These are phyloP conservation scores for Oedothorax gibbosus DNA, from an alignment of 1,140 invertebrate species.

Conservation along the genomic window DNA sequence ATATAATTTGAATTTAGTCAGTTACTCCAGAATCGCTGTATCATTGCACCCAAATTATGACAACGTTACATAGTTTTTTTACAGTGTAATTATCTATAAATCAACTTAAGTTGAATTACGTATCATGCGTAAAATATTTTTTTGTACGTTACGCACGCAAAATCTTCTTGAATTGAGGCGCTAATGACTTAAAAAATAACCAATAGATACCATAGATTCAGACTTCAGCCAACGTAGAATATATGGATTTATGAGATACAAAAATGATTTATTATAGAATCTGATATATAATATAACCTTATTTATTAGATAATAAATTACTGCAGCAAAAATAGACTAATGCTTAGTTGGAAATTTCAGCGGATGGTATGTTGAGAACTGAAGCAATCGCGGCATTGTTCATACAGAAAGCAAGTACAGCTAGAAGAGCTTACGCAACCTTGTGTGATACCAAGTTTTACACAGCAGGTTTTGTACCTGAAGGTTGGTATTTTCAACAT, in stretches of 20 bases:
- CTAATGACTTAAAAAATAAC: neutral
- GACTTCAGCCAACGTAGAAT: neutral
- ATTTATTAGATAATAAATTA: neutral
- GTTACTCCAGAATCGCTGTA: too few relatives aligned
- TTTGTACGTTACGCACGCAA: too few relatives aligned
- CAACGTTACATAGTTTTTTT: too few relatives aligned
- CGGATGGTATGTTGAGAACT: slow-evolving; percentile 69
- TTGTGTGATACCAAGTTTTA: slow-evolving; percentile 77
- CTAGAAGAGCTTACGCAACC: slow-evolving; percentile 86
- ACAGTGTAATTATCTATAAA: too few relatives aligned
- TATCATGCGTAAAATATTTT: too few relatives aligned
- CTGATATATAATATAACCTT: neutral
- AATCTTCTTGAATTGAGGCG: neutral
- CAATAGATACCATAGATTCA: neutral
- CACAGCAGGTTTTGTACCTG: slow-evolving; percentile 43
- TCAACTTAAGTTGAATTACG: too few relatives aligned
- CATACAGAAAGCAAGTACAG: slow-evolving; percentile 81
- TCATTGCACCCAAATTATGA: too few relatives aligned
- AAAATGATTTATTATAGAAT: neutral
- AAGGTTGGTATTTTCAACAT: slow-evolving; percentile 7
- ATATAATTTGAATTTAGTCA: too few relatives aligned
- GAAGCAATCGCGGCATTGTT: slow-evolving; percentile 86
- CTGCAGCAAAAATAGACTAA: neutral
- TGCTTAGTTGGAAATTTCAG: slow-evolving; percentile 65
- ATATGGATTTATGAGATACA: neutral